Evolutionary conservation across 2,113 vertebrate species (phyloP).

Genomic region (Damaliscus lunatus): DNA sequence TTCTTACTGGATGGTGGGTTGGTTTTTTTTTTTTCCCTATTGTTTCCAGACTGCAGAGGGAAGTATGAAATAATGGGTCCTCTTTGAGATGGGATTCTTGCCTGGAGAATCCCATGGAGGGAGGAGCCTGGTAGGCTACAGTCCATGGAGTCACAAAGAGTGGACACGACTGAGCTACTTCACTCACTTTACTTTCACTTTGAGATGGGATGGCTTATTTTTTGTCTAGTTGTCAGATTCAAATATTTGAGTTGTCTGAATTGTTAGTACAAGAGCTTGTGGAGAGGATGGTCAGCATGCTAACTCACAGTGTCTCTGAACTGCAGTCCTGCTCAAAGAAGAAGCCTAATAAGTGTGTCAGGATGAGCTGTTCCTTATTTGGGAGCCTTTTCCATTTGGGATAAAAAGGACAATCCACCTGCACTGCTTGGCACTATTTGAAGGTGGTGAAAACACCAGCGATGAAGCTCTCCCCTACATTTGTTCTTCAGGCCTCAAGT

Average conservation of each 20-base stretch:
- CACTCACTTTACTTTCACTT: not conserved
- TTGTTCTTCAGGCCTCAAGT: not conserved
- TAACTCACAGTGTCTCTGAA: not conserved
- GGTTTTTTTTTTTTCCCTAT: not conserved
- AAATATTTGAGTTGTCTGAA: not conserved
- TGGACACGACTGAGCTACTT: accelerated
- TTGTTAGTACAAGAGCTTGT: not conserved
- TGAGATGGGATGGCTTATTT: not conserved
- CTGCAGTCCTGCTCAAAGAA: not conserved
- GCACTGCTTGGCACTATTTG: not conserved
- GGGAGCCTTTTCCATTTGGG: not conserved
- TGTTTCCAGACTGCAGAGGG: not conserved
- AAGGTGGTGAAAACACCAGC: not conserved
- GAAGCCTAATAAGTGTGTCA: not conserved
- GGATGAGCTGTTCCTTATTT: not conserved
- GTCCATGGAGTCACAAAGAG: too few relatives aligned
- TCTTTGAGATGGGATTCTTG: not conserved
- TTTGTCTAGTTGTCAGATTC: not conserved
- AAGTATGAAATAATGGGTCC: not conserved
- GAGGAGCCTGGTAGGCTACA: too few relatives aligned
- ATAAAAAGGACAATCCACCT: not conserved
- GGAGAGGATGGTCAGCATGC: not conserved
- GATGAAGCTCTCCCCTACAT: not conserved
- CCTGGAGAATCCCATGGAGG: too few relatives aligned
- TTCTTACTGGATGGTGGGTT: not conserved